phyloP scores from a whole-genome alignment of 2,113 vertebrate species.

The Bostrychus sinensis region DNA sequence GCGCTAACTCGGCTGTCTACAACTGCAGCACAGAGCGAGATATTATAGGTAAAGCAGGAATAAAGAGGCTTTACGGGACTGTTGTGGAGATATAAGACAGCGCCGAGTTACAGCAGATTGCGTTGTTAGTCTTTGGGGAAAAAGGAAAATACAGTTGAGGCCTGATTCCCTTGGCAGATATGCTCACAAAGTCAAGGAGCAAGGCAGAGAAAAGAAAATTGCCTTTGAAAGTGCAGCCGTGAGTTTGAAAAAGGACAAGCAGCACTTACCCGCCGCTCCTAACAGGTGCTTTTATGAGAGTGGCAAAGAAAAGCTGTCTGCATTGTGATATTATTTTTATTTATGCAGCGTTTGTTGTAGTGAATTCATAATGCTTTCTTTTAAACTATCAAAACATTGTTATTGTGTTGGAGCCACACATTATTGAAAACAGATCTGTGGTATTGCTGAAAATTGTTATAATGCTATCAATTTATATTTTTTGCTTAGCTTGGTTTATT shows the following conservation, averaged over 20 bases:
- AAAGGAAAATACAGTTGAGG: conserved; percentile 56
- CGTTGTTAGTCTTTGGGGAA: conserved; percentile 46
- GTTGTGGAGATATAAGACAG: conserved; percentile 37
- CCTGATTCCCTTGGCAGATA: conserved; percentile 56
- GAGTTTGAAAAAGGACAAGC: conserved; percentile 37
- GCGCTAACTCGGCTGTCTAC: conserved; percentile 68
- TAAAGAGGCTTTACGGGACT: conserved; percentile 58
- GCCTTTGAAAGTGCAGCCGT: conserved; percentile 52
- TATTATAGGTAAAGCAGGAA: conserved; percentile 41
- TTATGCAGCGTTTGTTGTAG: background rate
- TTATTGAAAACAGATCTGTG: background rate
- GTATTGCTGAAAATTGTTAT: background rate
- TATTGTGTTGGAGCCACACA: background rate
- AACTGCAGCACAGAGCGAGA: conserved; percentile 29
- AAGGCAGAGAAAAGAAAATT: conserved; percentile 55
- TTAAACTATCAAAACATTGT: background rate
- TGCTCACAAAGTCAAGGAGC: conserved; percentile 50
- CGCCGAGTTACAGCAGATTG: conserved; percentile 59
- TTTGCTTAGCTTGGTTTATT: too few species aligned
- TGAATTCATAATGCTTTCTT: background rate
- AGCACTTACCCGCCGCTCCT: conserved; percentile 30
- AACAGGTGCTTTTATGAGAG: conserved; percentile 15
- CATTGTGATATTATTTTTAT: background rate
- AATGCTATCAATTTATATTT: too few species aligned
- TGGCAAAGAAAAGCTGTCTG: conserved; percentile 6